Conservation (phyloP, 2,888 invertebrate species). For the Tenthredo distinguenda region DNA sequence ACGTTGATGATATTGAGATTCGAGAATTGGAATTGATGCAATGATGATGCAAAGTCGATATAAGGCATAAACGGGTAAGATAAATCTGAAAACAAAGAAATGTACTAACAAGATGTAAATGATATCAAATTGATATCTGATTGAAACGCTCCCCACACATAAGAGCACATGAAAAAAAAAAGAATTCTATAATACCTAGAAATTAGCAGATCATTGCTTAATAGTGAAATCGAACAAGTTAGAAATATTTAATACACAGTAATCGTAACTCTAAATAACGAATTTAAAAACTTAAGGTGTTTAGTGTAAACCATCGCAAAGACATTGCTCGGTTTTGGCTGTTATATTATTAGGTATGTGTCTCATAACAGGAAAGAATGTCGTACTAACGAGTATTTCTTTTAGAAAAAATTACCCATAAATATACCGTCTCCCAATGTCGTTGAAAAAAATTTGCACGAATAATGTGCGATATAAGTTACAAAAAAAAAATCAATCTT, state of each 20-base stretch:
- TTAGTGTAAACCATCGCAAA: slow-evolving; percentile 55
- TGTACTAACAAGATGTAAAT: neutral
- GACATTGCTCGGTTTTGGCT: slow-evolving; percentile 66
- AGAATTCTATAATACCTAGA: slow-evolving; percentile 56
- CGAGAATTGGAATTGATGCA: slow-evolving; percentile 29
- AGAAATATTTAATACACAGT: slow-evolving; percentile 56
- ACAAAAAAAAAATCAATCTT: neutral
- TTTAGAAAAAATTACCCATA: slow-evolving; percentile 10
- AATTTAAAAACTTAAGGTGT: slow-evolving; percentile 64
- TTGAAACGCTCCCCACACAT: neutral
- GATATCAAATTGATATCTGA: slow-evolving; percentile 28
- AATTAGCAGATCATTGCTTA: slow-evolving; percentile 57
- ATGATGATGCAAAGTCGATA: neutral
- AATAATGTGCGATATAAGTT: slow-evolving; percentile 10
- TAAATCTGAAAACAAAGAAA: neutral
- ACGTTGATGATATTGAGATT: slow-evolving; percentile 22
- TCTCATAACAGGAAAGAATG: slow-evolving; percentile 35
- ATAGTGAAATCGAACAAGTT: slow-evolving; percentile 54
- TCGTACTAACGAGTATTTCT: slow-evolving; percentile 25
- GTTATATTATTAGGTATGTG: slow-evolving; percentile 63
- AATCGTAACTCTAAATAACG: slow-evolving; percentile 64
- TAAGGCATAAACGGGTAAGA: neutral
- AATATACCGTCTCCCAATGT: slow-evolving; percentile 27
- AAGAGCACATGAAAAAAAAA: slow-evolving; percentile 29
- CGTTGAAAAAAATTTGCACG: slow-evolving; percentile 5